Evolutionary conservation across 2,797 vertebrate genomes (phyloP), one percentile per base, ranked within the genome.

Genomic region (Myripristis murdjan): DNA sequence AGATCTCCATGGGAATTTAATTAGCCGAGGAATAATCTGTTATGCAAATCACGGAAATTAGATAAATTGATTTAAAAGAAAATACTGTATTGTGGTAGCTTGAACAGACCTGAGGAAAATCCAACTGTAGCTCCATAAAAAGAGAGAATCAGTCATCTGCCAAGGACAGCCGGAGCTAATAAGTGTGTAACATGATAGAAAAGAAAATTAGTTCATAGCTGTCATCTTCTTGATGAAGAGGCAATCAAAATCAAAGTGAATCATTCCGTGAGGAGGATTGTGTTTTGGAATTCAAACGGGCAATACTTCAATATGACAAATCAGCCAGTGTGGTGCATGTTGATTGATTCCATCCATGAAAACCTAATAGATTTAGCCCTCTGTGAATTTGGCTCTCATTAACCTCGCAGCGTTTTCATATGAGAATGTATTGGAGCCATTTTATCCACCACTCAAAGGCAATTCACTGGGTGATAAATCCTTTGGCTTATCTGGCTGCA

Each of bases 361-460:
- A 89, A 87, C 86, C 89, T 93, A 94, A 94, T 95, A 95, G 93
- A 95, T 94, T 94, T 94, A 94, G 91, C 90, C 92, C 86, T 94
- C 90, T 90, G 89, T 87, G 91, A 91, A 92, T 93, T 92, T 92
- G 92, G 85, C 93, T 92, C 92, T 93, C 92, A 94, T 94, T 95
- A 94, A 94, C 94, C 93, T 94, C 92, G 63, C 91, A 83, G 90
- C 85, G 53, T 89, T 92, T 93, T 93, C 87, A 91, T 92, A 92
- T 82, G 85, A 92, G 92, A 92, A 93, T 91, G 90, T 91, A 92
- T 93, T 91, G 90, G 84, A 93, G 88, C 87, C 92, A 92, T 93
- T 94, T 93, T 92, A 91, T 91, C 84, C 90, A 89, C 81, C 91
- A 90, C 92, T 93, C 93, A 93, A 92, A 94, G 89, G 90, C 92